A percentile compares a stretch with the other conserved stretches of the same genome.
Evolutionary conservation across 2,113 vertebrate genomes (phyloP).

Genomic region (Peromyscus californicus): DNA sequence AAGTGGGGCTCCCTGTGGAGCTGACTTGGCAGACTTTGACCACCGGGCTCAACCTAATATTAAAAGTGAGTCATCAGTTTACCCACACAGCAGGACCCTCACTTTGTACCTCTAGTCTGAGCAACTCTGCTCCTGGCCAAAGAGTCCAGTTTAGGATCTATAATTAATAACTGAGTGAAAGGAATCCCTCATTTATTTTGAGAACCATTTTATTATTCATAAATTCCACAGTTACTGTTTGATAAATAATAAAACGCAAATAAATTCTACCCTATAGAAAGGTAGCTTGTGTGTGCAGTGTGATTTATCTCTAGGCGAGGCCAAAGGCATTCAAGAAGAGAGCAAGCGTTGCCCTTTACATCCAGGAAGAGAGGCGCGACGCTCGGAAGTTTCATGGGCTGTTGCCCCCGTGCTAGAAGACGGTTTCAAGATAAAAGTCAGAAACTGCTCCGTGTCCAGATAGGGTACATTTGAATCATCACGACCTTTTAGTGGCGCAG

Average conservation of each 20-base stretch:
- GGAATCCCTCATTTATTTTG: slow-evolving; percentile 79
- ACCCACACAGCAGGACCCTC: slow-evolving; percentile 88
- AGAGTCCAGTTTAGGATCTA: slow-evolving; percentile 80
- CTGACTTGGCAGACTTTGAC: slow-evolving; percentile 87
- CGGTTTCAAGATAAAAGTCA: slow-evolving; percentile 51
- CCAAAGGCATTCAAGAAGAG: slow-evolving; percentile 40
- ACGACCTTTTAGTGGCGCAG: background rate
- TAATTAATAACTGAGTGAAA: slow-evolving; percentile 87
- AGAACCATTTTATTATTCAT: slow-evolving; percentile 38
- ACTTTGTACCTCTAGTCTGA: slow-evolving; percentile 87
- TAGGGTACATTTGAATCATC: background rate
- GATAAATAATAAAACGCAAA: slow-evolving; percentile 66
- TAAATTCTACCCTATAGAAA: slow-evolving; percentile 37
- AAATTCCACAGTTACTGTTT: slow-evolving; percentile 40
- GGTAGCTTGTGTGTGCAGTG: background rate
- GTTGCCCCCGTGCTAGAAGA: background rate
- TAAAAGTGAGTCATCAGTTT: slow-evolving; percentile 92
- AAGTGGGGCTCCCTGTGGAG: slow-evolving; percentile 89
- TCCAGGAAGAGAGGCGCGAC: slow-evolving; percentile 47
- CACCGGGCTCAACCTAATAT: slow-evolving; percentile 90
- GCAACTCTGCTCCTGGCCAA: slow-evolving; percentile 78
- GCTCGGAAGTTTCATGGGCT: background rate
- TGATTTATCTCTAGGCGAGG: background rate
- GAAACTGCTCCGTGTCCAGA: background rate
- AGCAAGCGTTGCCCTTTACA: background rate